Percentiles rank a stretch among this genome's conserved stretches.
Evolutionary conservation across 2,113 vertebrate genomes (phyloP).

Genomic region (Pelodiscus sinensis): DNA sequence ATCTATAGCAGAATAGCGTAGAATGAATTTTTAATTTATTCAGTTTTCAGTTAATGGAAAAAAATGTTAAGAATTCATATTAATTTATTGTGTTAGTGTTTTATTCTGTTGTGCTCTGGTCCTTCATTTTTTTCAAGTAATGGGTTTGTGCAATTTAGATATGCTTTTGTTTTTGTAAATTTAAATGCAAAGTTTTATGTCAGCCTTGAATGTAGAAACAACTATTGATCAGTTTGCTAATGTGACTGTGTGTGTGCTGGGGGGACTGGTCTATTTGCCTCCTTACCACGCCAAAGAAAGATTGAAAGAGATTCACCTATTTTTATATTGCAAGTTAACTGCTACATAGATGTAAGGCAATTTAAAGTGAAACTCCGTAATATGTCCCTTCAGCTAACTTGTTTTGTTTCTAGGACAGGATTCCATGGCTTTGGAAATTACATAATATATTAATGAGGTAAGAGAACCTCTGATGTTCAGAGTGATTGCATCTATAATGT

Average conservation of each 20-base stretch:
- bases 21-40: neutral
- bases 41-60: neutral
- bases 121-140: neutral
- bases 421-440: conserved; percentile 88
- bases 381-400: conserved; percentile 8
- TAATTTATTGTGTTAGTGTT: neutral
- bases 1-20: neutral
- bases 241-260: neutral
- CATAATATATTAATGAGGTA: conserved; percentile 87
- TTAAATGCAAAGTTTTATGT: neutral
- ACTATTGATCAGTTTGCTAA: neutral
- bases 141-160: neutral
- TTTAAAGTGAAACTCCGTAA: neutral
- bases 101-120: neutral
- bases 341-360: neutral
- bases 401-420: conserved; percentile 85
- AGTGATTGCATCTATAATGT: neutral
- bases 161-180: neutral
- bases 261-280: neutral
- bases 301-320: neutral
- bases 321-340: neutral
- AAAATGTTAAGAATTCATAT: neutral
- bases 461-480: conserved; percentile 21
- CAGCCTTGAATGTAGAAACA: neutral
- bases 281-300: neutral